Evolutionary conservation across 1,140 invertebrate genomes (phyloP), one percentile per base, ranked within the genome.

Genomic region (Leptinotarsa undecemlineata): DNA sequence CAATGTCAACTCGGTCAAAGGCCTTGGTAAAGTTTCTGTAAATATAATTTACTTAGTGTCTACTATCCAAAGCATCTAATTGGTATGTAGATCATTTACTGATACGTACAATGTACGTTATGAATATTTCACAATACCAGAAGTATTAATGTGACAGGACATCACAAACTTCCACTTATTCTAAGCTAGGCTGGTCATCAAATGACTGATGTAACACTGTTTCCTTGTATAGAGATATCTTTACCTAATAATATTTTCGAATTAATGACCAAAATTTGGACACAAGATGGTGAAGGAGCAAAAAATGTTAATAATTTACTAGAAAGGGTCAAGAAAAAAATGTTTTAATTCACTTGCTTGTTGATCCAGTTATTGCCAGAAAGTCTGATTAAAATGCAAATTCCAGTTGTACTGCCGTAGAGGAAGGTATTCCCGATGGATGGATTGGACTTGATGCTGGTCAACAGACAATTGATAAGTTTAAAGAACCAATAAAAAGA

Each of bases 391-490:
- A 98, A 87, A 90, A 97, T 87, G 96, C 97, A 5, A 86, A 89
- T 77, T 89, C 93, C 76, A 95, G 94, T 61, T 82, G 85, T 74
- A 96, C 96, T 13, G 92, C 91, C 74, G 86, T 97, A 2, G 92
- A 91, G 77, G 83, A 79, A 76, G 98, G 97, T n/a, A 97, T 99
- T 85, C 95, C 96, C 26, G 94, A 94, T 77, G 95, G 93, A 23
- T 94, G 92, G 89, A 94, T 99, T 93, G 98, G 97, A 74, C 87
- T 99, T 62, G 98, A 99, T 86, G 89, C 97, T 85, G 98, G 98
- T 48, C 93, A 94, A 67, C 93, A 98, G 86, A 92, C 94, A 0
- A 88, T 90, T 63, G 91, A 92, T 76, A 80, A 91, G 1, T 98
- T 99, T 84, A 89, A 89, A 57, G 92, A 93, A 72, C 94, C 94